Evolutionary conservation across 2,888 invertebrate species (phyloP), one percentile per base, ranked within the genome.

Genomic region (Eilema caniola): DNA sequence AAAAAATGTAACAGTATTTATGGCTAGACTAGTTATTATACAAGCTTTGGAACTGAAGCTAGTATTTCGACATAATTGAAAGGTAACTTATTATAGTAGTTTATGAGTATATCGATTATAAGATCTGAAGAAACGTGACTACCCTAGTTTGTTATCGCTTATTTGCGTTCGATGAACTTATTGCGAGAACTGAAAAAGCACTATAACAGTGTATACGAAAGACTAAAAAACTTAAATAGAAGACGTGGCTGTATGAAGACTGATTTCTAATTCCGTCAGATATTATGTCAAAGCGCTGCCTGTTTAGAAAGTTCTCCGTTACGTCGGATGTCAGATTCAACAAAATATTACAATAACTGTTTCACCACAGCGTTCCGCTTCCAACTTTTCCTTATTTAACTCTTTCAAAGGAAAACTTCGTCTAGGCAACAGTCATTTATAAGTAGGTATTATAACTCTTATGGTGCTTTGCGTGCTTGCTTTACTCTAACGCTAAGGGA

Each of bases 161-260:
- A 53, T n/a, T 53, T 53, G 53, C 47, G 53, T 53, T 53, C 53
- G 8, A 53, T n/a, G 53, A 53, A 53, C 53, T 53, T 53, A 47
- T 53, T 53, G 10, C n/a, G 53, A 1, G n/a, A 53, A n/a, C n/a
- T 1, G 8, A 53, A 53, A n/a, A n/a, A 8, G n/a, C 53, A 53
- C 20, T 53, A 53, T n/a, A 41, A n/a, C n/a, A 53, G 3, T 4
- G 28, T 5, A 2, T 20, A 47, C 20, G 5, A 5, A 3, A 4
- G 14, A 41, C 1, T 47, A 47, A 47, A 47, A 47, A 47, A 47
- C 20, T 7, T 33, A 37, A 37, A 11, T 37, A 47, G 20, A 41
- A 16, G 7, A 47, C 20, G 7, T 47, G 20, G 7, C 16, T 7
- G 16, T 20, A 47, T 20, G 47, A 47, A 47, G 47, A 20, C 53